Percentiles rank a stretch among this genome's conserved stretches.
Conservation (phyloP, 2,888 invertebrate genomes). For the Entomobrya proxima region DNA sequence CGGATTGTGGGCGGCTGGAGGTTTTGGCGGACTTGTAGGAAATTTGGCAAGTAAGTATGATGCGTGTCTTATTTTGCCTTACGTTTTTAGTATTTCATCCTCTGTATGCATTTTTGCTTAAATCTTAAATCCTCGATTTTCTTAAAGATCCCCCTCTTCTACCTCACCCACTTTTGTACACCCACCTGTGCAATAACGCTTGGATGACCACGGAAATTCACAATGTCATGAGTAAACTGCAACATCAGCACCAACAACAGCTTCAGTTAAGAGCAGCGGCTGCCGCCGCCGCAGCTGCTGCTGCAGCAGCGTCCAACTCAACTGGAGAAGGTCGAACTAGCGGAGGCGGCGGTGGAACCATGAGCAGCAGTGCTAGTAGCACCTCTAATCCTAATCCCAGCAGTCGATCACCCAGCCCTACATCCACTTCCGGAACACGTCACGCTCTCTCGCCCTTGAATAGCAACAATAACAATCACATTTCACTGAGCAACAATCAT, state of each 20-base stretch:
- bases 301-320: constrained; percentile 20
- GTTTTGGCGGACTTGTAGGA: constrained; percentile 63
- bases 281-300: constrained; percentile 47
- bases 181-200: constrained; percentile 74
- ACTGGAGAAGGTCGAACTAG: background rate
- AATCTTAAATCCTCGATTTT: background rate
- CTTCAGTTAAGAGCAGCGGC: constrained; percentile 63
- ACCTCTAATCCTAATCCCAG: constrained; percentile 56
- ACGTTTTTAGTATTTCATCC: no score
- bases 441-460: constrained; percentile 57
- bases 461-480: constrained; percentile 62
- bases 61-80: background rate
- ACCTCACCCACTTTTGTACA: constrained; percentile 74
- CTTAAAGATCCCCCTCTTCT: constrained; percentile 70
- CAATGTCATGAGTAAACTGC: constrained; percentile 74
- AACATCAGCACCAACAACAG: constrained; percentile 73
- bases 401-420: constrained; percentile 64
- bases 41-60: constrained; percentile 60
- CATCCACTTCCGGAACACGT: constrained; percentile 37
- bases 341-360: constrained; percentile 39
- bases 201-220: constrained; percentile 75
- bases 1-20: constrained; percentile 70
- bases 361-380: constrained; percentile 55
- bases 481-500: constrained; percentile 47
- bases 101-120: background rate